Evolutionary conservation across 2,797 vertebrate species (phyloP).

Genomic region (Mormyrus proboscirostris): DNA sequence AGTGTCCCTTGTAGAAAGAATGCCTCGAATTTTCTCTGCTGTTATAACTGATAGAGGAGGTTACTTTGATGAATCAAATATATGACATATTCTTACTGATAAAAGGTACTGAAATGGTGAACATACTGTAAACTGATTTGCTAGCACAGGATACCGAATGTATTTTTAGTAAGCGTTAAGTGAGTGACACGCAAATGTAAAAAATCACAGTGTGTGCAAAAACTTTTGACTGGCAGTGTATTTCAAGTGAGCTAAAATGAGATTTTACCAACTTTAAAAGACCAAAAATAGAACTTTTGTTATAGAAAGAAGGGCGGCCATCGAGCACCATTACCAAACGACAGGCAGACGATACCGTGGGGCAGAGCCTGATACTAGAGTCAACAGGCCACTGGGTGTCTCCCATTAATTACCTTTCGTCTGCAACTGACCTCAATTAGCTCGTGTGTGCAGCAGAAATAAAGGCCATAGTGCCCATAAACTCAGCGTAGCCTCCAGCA

Average conservation of each 20-base stretch:
- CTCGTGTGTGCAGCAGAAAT: not conserved
- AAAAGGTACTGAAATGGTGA: not conserved
- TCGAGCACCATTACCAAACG: slow-evolving; percentile 30
- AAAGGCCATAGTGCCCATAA: not conserved
- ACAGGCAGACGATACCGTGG: not conserved
- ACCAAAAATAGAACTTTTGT: not conserved
- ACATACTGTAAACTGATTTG: not conserved
- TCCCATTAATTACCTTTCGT: slow-evolving; percentile 14
- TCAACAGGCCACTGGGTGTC: not conserved
- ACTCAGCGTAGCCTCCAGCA: not conserved
- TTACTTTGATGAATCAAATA: not conserved
- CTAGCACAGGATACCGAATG: not conserved
- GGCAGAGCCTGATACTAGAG: not conserved
- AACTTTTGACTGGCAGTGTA: not conserved
- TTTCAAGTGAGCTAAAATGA: not conserved
- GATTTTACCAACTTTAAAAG: not conserved
- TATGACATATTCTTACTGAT: not conserved
- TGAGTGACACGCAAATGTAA: not conserved
- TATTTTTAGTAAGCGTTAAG: not conserved
- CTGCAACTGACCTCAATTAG: slow-evolving; percentile 19
- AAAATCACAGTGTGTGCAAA: not conserved
- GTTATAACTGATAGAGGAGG: not conserved
- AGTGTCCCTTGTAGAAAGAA: not conserved
- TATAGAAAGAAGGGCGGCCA: not conserved
- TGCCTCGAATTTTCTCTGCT: not conserved